phyloP scores from a whole-genome alignment of 2,797 vertebrate genomes.

The Champsocephalus gunnari region DNA sequence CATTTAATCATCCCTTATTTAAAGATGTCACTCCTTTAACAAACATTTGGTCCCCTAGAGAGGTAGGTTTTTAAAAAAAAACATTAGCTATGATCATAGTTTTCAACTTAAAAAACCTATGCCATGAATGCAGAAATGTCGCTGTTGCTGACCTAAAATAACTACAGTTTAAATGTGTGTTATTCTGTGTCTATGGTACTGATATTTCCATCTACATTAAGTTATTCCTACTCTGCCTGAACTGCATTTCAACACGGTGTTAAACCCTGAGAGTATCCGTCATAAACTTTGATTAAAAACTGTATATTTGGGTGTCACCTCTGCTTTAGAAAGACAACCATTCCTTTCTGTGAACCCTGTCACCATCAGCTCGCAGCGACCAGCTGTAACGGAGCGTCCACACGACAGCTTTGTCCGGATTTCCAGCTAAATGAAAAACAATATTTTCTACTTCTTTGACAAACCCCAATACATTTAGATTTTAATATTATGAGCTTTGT shows the following conservation, averaged over 20 bases:
- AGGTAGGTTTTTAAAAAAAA: background rate
- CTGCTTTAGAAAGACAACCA: conserved; percentile 35
- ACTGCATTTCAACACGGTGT: conserved; percentile 30
- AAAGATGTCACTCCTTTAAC: conserved; percentile 1
- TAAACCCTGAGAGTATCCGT: conserved; percentile 33
- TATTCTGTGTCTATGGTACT: conserved; percentile 45
- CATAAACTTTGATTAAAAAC: conserved; percentile 20
- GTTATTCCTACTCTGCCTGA: conserved; percentile 13
- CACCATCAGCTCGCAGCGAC: conserved; percentile 56
- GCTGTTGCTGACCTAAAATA: background rate
- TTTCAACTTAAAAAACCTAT: background rate
- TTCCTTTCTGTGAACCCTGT: conserved; percentile 23
- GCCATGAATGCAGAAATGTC: background rate
- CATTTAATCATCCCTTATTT: background rate
- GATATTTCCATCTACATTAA: conserved; percentile 24
- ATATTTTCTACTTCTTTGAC: conserved; percentile 86
- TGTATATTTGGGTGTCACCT: conserved; percentile 19
- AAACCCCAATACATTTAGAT: conserved; percentile 82
- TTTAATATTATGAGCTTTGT: conserved; percentile 55
- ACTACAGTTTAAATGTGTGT: background rate
- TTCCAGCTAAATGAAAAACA: conserved; percentile 74
- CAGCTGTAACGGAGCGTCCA: conserved; percentile 19
- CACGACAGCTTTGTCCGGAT: conserved; percentile 67
- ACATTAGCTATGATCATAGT: background rate
- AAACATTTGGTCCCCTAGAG: background rate